Conservation (phyloP, 2,888 invertebrate genomes). For the Pomacea canaliculata region DNA sequence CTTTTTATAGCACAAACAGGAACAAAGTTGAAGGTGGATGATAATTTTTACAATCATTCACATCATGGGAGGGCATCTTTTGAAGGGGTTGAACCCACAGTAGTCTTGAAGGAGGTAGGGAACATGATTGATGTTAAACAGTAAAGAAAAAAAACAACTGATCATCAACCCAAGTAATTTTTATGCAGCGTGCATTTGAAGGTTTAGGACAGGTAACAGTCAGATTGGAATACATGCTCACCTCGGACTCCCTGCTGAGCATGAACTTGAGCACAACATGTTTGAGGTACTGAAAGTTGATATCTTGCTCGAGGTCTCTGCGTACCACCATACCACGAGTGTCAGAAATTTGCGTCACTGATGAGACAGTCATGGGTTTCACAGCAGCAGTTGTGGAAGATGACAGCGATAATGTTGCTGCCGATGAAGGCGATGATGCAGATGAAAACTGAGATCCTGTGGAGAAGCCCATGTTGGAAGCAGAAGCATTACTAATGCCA, state of each 20-base stretch:
- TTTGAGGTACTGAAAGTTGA: slow-evolving; percentile 88
- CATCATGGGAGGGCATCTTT: too few relatives aligned
- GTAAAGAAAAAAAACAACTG: too few relatives aligned
- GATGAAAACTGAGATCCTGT: background rate
- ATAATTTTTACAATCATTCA: too few relatives aligned
- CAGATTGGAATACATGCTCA: slow-evolving; percentile 49
- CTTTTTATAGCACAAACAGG: too few relatives aligned
- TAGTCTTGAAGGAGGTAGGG: too few relatives aligned
- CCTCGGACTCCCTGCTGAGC: slow-evolving; percentile 84
- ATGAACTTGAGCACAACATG: slow-evolving; percentile 94
- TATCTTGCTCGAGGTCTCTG: slow-evolving; percentile 72
- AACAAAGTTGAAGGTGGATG: too few relatives aligned
- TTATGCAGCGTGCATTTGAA: too few relatives aligned
- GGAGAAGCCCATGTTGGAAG: background rate
- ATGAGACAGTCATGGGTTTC: slow-evolving; percentile 22
- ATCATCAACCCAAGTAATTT: too few relatives aligned
- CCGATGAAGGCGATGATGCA: background rate
- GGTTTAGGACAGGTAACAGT: too few relatives aligned
- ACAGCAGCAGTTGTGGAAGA: slow-evolving; percentile 23
- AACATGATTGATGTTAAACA: too few relatives aligned
- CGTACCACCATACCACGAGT: slow-evolving; percentile 21
- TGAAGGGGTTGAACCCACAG: too few relatives aligned
- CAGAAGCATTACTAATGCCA: background rate
- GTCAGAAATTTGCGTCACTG: slow-evolving; percentile 16
- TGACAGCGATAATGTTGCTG: slow-evolving; percentile 9